Percentiles rank a stretch among this genome's conserved stretches.
phyloP scores from a whole-genome alignment of 2,797 vertebrate genomes.

The Alca torda region DNA sequence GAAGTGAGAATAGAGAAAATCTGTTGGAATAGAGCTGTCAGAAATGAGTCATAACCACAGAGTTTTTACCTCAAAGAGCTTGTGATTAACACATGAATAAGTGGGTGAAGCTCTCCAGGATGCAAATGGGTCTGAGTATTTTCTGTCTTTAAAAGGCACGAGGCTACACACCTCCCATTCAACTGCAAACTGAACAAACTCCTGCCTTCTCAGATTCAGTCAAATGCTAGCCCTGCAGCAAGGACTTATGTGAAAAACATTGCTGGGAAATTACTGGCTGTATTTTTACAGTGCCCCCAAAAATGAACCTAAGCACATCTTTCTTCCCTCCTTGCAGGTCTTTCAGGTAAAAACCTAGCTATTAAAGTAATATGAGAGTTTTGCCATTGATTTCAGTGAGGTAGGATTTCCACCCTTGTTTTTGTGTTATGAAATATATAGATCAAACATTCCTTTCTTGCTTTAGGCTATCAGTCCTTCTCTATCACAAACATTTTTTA shows the following conservation, averaged over 20 bases:
- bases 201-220: background rate
- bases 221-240: background rate
- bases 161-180: background rate
- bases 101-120: background rate
- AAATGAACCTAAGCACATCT: background rate
- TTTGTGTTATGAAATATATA: background rate
- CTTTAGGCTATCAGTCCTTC: background rate
- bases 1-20: background rate
- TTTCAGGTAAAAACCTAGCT: background rate
- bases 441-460: background rate
- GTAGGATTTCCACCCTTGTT: background rate
- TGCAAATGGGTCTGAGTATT: background rate
- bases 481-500: background rate
- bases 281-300: background rate
- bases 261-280: background rate
- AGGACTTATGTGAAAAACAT: background rate
- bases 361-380: background rate
- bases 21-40: background rate
- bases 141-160: background rate
- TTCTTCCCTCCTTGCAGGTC: background rate
- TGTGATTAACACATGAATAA: background rate
- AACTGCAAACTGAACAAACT: background rate
- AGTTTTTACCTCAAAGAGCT: background rate
- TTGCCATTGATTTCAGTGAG: background rate
- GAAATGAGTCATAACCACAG: background rate